Percentiles rank a stretch among this genome's conserved stretches.
These are phyloP conservation scores for Drosophila pegasa DNA, from an alignment of 2,888 invertebrate genomes.

Conservation along the genomic window DNA sequence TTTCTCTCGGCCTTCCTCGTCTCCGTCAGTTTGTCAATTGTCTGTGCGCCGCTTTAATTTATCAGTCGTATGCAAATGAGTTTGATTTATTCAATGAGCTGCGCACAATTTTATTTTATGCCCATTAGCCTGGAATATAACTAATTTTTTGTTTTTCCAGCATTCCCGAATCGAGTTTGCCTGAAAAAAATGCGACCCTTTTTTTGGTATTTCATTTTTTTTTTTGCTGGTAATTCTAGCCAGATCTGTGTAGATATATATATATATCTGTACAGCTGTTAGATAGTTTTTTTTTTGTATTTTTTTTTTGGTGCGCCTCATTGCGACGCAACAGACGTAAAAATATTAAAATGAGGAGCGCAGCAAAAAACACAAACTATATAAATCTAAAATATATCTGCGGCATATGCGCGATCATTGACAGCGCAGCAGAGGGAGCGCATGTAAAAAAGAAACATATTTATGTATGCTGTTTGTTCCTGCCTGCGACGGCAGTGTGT, in stretches of 20 bases:
- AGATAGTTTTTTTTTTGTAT: slow-evolving; percentile 36
- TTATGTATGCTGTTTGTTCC: slow-evolving; percentile 58
- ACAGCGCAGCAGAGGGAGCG: slow-evolving; percentile 29
- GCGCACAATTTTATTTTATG: slow-evolving; percentile 71
- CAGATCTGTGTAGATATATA: slow-evolving; percentile 1
- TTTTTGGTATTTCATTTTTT: slow-evolving; percentile 16
- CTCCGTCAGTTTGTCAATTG: slow-evolving; percentile 68
- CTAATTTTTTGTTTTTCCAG: slow-evolving; percentile 32
- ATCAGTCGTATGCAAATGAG: slow-evolving; percentile 79
- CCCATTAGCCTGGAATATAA: slow-evolving; percentile 49
- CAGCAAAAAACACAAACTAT: slow-evolving; percentile 37
- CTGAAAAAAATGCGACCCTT: slow-evolving; percentile 28
- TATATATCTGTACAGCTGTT: slow-evolving; percentile 52
- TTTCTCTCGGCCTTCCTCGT: too few relatives aligned
- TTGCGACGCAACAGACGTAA: slow-evolving; percentile 84
- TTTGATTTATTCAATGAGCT: slow-evolving; percentile 81
- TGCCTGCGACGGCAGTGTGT: slow-evolving; percentile 23
- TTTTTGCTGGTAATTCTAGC: slow-evolving; percentile 41
- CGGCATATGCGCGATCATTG: slow-evolving; percentile 69
- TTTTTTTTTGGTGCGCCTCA: slow-evolving; percentile 81
- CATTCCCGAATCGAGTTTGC: slow-evolving; percentile 11
- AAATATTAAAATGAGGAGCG: slow-evolving; percentile 69
- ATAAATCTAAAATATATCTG: slow-evolving; percentile 68
- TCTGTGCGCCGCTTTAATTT: slow-evolving; percentile 70
- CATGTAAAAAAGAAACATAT: slow-evolving; percentile 69